Percentiles rank a stretch among this genome's conserved stretches.
Evolutionary conservation across 1,140 invertebrate genomes (phyloP).

Genomic region (Papilio aristodemus): DNA sequence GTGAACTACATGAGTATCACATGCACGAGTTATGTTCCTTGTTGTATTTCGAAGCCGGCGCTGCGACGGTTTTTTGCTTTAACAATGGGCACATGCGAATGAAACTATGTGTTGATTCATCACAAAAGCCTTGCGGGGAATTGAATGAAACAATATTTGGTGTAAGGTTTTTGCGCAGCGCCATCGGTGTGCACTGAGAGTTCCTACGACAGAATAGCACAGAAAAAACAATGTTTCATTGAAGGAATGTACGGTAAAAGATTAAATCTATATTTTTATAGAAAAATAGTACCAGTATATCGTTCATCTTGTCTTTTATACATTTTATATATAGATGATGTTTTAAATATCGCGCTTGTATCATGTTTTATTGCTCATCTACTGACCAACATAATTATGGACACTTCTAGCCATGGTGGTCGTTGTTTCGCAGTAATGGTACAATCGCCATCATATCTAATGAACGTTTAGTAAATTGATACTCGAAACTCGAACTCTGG

Average conservation of each 20-base stretch:
- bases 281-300: background rate
- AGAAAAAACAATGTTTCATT: conserved; percentile 8
- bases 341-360: no score
- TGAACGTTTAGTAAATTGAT: background rate
- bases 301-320: no score
- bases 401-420: no score
- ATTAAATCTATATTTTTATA: background rate
- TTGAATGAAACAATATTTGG: conserved; percentile 17
- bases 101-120: conserved; percentile 6
- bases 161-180: conserved; percentile 1
- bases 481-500: background rate
- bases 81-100: conserved; percentile 4
- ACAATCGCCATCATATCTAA: no score
- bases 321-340: no score
- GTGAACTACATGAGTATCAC: background rate
- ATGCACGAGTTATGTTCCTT: background rate
- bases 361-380: no score
- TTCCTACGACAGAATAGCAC: background rate
- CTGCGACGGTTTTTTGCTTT: background rate
- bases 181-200: conserved; percentile 9
- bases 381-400: no score
- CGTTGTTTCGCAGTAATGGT: no score
- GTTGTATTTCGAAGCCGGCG: background rate
- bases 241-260: background rate
- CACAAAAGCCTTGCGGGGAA: conserved; percentile 6